Percentiles rank a stretch among this genome's conserved stretches.
phyloP scores from a whole-genome alignment of 2,888 invertebrate species.

The Agonum fuliginosum region DNA sequence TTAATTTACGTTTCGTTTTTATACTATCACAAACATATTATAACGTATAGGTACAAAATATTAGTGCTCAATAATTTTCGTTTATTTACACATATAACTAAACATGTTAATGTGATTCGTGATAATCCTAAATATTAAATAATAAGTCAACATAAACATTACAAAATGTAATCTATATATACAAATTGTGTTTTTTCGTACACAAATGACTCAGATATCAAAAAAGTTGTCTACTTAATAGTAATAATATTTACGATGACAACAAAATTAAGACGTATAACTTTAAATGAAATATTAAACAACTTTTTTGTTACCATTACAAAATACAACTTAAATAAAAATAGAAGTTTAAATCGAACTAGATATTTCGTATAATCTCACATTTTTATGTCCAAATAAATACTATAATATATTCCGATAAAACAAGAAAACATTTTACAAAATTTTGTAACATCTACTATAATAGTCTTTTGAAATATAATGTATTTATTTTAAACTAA shows the following conservation, averaged over 20 bases:
- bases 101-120: slow-evolving; percentile 37
- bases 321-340: not conserved
- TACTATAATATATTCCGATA: slow-evolving; percentile 13
- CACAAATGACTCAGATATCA: slow-evolving; percentile 7
- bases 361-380: slow-evolving; percentile 14
- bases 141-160: slow-evolving; percentile 24
- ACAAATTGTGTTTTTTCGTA: slow-evolving; percentile 24
- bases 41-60: slow-evolving; percentile 5
- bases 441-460: not conserved
- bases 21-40: slow-evolving; percentile 6
- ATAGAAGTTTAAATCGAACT: not conserved
- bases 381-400: slow-evolving; percentile 17
- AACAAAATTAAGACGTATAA: slow-evolving; percentile 11
- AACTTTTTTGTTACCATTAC: slow-evolving; percentile 5
- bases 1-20: not conserved
- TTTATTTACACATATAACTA: slow-evolving; percentile 36
- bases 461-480: slow-evolving; percentile 7
- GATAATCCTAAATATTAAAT: slow-evolving; percentile 23
- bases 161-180: slow-evolving; percentile 22
- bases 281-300: not conserved
- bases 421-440: not conserved
- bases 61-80: slow-evolving; percentile 32
- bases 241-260: not conserved
- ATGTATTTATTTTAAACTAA: not conserved
- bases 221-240: not conserved